A percentile compares a stretch with the other conserved stretches of the same genome.
Conservation (phyloP, 2,113 vertebrate species). For the Chionis minor region DNA sequence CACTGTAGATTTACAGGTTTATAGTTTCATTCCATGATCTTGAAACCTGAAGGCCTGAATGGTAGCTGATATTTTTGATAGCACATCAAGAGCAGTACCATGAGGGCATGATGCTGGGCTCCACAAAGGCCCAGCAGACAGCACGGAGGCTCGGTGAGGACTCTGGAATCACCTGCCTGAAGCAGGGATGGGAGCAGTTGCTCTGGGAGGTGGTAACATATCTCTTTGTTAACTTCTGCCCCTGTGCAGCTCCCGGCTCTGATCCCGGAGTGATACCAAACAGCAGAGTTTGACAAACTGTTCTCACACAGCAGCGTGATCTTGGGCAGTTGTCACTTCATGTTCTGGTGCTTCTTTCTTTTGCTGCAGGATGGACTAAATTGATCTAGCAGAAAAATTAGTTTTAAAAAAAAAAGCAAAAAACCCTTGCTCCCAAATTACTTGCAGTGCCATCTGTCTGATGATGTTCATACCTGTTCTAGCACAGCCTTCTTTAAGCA, state of each 20-base stretch:
- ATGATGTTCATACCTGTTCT: not conserved
- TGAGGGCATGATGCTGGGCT: accelerated
- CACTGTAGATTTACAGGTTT: not conserved
- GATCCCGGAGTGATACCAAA: not conserved
- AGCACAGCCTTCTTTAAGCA: not conserved
- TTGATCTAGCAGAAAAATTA: not conserved
- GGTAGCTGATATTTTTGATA: not conserved
- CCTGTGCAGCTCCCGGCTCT: accelerated
- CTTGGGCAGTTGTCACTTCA: not conserved
- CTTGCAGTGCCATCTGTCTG: not conserved
- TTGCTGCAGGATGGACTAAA: not conserved
- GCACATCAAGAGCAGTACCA: not conserved
- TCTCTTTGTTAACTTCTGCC: not conserved
- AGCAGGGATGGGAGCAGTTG: not conserved
- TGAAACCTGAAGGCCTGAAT: not conserved
- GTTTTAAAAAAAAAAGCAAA: not conserved
- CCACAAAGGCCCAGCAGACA: accelerated
- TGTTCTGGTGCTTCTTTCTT: not conserved
- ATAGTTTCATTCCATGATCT: not conserved
- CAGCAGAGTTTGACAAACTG: accelerated
- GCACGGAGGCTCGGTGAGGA: not conserved
- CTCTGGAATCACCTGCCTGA: not conserved
- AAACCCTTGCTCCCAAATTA: not conserved
- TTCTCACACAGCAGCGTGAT: not conserved
- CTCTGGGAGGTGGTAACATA: not conserved